Conservation (phyloP, 2,113 vertebrate species). For the Eira barbara region DNA sequence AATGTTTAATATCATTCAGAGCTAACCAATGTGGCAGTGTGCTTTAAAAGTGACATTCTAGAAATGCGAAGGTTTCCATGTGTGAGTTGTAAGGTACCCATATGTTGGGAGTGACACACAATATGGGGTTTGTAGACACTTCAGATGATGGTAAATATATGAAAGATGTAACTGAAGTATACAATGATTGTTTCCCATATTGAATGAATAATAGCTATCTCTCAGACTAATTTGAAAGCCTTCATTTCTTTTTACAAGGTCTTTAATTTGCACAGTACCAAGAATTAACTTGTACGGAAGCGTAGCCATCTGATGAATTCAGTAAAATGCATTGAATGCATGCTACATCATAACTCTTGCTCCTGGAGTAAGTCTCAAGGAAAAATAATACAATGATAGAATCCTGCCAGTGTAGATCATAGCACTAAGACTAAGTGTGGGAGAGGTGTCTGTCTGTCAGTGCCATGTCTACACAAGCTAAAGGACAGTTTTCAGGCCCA, state of each 20-base stretch:
- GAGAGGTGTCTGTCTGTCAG: neutral
- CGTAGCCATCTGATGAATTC: constrained; percentile 67
- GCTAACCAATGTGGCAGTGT: neutral
- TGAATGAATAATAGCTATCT: constrained; percentile 61
- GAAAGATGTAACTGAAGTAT: constrained; percentile 47
- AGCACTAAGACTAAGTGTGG: neutral
- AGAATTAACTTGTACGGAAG: constrained; percentile 73
- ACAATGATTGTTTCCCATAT: constrained; percentile 68
- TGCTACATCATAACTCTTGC: constrained; percentile 23
- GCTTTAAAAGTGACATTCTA: constrained; percentile 18
- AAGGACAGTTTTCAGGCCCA: neutral
- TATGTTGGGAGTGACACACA: neutral
- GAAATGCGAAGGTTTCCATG: neutral
- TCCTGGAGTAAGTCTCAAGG: constrained; percentile 35
- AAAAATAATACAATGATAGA: constrained; percentile 4
- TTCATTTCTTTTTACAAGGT: constrained; percentile 61
- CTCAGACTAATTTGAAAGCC: constrained; percentile 63
- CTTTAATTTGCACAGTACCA: constrained; percentile 64
- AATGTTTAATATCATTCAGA: constrained; percentile 8
- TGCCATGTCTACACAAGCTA: neutral
- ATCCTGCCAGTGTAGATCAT: neutral
- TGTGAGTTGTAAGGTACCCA: neutral
- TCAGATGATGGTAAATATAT: constrained; percentile 50
- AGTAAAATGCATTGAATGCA: constrained; percentile 56
- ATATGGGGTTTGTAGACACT: neutral